Base-by-base conservation (phyloP, 92 coral and sea anemone genomes). In the Zoanthus gigantus region DNA sequence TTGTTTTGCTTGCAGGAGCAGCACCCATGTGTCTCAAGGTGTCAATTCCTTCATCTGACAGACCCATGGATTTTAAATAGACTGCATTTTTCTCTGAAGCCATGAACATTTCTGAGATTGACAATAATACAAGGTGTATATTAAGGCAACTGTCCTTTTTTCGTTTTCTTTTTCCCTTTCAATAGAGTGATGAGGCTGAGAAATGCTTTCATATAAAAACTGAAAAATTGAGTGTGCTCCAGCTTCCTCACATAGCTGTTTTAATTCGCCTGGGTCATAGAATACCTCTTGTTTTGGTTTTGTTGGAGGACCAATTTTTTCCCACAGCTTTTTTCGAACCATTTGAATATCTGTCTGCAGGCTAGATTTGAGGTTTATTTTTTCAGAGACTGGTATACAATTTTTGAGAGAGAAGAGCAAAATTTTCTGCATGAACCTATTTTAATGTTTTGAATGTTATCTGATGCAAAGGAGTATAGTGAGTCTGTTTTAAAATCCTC, bases 101-200 rank as follows among this genome's bases (percentile, higher is more conserved):
- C 82, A 68, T 3, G 75, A 58, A 17, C 66, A 72, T 17, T 81
- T 66, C 71, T 88, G 91, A 0, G 88, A 82, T 32, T 28, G 72
- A 50, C 88, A 54, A 44, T 83, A 83, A 77, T 88, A 83, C 34
- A 89, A 56, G 44, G 74, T 81, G 53, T 83, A 89, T 37, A 83
- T 75, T 42, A 89, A 13, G 13, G 81, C 88, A 83, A 89, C 84
- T 32, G 72, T 18, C 7, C 45, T 89, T 10, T 77, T 65, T 61
- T 58, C 44, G 66, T 71, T 88, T 29, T 79, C 66, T 23, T 56
- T 5, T 13, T 30, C 60, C 65, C 86, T 80, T 0, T 81, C 87
- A 1, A 52, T 31, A 9, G 46, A 88, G 72, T 88, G 87, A 57
- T 79, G 28, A 79, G 71, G 54, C 74, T 74, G 60, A 72, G 71